Evolutionary conservation across 1,140 invertebrate genomes (phyloP), one percentile per base, ranked within the genome.

Genomic region (Contarinia nasturtii): DNA sequence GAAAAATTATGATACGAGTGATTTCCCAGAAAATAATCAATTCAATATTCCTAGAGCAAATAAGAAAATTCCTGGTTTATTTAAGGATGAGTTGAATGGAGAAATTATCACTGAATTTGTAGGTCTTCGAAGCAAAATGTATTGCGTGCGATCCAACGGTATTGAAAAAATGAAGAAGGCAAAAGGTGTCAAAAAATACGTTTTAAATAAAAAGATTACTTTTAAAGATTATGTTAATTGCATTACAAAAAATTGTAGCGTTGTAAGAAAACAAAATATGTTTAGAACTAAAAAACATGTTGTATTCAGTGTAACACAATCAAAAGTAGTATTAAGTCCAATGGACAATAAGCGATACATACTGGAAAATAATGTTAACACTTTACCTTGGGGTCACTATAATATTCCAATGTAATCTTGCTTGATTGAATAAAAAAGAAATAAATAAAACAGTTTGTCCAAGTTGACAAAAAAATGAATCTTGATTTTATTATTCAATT

Each of bases 41-140:
- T 58, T 43, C 40, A 43, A 33, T 45, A 50, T 52, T 45, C 54
- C 53, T 33, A n/a, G 14, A 33, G 34, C 52, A 17, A 59, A 61
- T 50, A 57, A 59, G 53, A 56, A 55, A 21, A 49, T 51, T 34
- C 21, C 54, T 41, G 54, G 58, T 20, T 50, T 50, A 36, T 54
- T 59, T 27, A 59, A 61, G 44, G 55, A 58, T 52, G 56, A 60
- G 50, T 50, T 50, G 27, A 53, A 52, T 48, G 56, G 54, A 10
- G 49, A 48, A 46, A 53, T 60, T 38, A 58, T 69, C 41, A 51
- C 40, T 12, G 55, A 63, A 53, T 40, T 7, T 14, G 37, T 14
- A 15, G 37, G 37, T 40, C 17, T 40, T n/a, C 3, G 17, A 7
- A 18, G 14, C 14, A 40, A 40, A 14, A 15, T 40, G 37, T 40